Percentiles rank a stretch among this genome's conserved stretches.
Conservation (phyloP, 2,113 vertebrate genomes). For the Odocoileus virginianus region DNA sequence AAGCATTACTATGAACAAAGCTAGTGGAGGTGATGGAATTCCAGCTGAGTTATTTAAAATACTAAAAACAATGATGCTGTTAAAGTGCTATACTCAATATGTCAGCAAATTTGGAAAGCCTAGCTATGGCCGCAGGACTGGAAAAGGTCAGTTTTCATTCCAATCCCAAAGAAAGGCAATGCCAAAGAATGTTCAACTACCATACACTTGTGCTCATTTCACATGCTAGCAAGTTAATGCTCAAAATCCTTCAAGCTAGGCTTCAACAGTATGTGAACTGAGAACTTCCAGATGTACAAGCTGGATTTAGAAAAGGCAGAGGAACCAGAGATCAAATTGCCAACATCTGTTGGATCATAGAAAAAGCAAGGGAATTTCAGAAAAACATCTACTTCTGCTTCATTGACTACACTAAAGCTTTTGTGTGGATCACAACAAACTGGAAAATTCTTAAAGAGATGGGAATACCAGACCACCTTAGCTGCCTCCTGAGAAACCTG, state of each 20-base stretch:
- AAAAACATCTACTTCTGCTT: neutral
- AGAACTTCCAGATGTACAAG: neutral
- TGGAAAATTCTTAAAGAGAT: neutral
- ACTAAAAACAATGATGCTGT: neutral
- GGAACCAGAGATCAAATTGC: neutral
- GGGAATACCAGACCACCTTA: neutral
- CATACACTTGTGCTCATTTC: neutral
- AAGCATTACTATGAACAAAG: neutral
- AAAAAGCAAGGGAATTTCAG: neutral
- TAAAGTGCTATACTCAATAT: neutral
- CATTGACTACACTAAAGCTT: neutral
- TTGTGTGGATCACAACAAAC: neutral
- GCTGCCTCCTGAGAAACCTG: neutral
- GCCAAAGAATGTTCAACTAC: neutral
- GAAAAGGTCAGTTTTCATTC: neutral
- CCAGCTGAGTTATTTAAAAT: neutral
- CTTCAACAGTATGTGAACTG: neutral
- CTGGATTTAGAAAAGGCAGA: neutral
- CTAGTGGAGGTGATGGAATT: neutral
- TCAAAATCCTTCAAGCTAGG: neutral
- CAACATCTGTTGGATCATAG: neutral
- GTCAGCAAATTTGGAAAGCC: neutral
- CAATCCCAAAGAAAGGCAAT: neutral
- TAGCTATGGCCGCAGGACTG: neutral
- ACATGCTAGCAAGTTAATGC: neutral